These are phyloP conservation scores for Ctenicera cuprea DNA, from an alignment of 2,888 invertebrate species.

Conservation along the genomic window DNA sequence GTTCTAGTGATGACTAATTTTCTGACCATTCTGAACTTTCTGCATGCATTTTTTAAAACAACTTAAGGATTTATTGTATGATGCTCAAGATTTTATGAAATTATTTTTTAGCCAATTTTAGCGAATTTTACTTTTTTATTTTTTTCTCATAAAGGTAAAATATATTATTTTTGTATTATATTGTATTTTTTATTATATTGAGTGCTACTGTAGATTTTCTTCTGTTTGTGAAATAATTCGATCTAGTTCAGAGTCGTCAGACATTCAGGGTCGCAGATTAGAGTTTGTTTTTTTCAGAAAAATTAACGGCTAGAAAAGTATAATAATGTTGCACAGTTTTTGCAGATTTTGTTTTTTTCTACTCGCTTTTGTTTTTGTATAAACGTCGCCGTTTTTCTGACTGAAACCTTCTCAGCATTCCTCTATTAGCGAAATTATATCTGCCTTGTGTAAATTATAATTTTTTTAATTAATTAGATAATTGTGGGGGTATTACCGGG, in stretches of 20 bases:
- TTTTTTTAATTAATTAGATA: conserved; percentile 26
- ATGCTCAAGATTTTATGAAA: conserved; percentile 11
- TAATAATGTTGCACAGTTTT: neutral
- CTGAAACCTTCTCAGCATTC: conserved; percentile 47
- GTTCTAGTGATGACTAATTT: conserved; percentile 21
- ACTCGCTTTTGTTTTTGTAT: neutral
- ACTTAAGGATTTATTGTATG: neutral
- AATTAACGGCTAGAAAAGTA: conserved; percentile 15
- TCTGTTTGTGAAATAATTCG: no score
- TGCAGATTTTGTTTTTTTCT: neutral
- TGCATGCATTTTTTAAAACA: neutral
- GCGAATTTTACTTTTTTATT: no score
- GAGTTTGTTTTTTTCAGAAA: conserved; percentile 32
- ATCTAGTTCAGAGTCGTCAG: conserved; percentile 2
- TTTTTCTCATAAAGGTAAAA: neutral
- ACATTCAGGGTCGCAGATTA: neutral
- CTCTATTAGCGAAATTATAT: conserved; percentile 34
- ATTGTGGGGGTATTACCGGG: conserved; percentile 13
- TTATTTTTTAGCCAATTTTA: neutral
- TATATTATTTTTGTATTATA: no score
- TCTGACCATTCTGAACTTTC: conserved; percentile 35
- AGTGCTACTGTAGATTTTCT: no score
- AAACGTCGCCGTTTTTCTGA: conserved; percentile 33
- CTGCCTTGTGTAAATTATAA: conserved; percentile 29
- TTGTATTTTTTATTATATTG: no score